Evolutionary conservation across 2,113 vertebrate species (phyloP).

Genomic region (Gallinago jamesoni): DNA sequence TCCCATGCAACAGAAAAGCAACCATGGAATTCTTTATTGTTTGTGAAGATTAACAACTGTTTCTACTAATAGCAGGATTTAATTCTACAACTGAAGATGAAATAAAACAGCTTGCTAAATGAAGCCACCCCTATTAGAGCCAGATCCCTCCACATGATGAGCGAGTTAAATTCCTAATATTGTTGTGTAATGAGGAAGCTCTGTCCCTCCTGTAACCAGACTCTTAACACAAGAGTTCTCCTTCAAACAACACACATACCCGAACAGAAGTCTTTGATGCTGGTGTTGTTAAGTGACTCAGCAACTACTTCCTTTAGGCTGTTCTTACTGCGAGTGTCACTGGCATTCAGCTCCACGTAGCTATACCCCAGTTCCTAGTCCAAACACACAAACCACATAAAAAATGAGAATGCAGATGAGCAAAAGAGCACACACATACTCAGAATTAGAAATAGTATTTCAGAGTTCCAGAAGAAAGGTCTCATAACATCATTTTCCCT

Average conservation of each 20-base stretch:
- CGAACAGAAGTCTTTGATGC: constrained; percentile 90
- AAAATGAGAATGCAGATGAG: neutral
- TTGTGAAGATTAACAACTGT: neutral
- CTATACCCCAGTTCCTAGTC: constrained; percentile 90
- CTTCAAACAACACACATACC: constrained; percentile 71
- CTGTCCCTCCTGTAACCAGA: neutral
- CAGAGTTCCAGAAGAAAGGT: neutral
- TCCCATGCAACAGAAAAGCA: neutral
- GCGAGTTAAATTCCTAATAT: neutral
- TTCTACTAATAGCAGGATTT: neutral
- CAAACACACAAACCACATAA: constrained; percentile 11
- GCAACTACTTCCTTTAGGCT: constrained; percentile 89
- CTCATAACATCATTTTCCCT: neutral
- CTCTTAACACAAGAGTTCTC: neutral
- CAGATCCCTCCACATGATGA: rapidly evolving
- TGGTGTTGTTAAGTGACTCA: constrained; percentile 94
- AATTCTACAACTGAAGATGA: neutral
- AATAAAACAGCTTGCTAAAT: neutral
- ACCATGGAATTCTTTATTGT: neutral
- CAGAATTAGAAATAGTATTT: neutral
- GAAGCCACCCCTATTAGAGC: neutral
- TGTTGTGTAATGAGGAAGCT: neutral
- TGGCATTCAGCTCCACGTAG: constrained; percentile 97
- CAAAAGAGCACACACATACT: neutral
- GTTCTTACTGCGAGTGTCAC: constrained; percentile 93